Base-by-base conservation (phyloP, 64 coral and sea anemone species). In the Stylophora pistillata region DNA sequence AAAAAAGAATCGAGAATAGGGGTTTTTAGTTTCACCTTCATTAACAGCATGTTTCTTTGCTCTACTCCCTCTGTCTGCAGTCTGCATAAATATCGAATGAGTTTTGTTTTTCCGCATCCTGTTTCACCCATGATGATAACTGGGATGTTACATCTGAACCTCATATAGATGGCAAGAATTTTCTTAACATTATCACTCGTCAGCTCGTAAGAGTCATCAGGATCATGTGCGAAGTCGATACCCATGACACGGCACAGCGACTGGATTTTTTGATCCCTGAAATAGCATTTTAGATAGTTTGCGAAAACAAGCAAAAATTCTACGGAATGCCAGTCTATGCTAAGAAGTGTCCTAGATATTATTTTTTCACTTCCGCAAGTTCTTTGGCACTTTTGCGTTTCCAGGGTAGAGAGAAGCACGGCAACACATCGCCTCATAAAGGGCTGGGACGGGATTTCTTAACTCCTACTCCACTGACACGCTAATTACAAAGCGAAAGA, bases 121-220 rank as follows among this genome's bases (percentile, higher is more conserved):
- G 93, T 94, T 75, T 94, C 93, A 37, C 93, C 93, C 93, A 94
- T 94, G 30, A 94, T 80, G 15, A 94, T 76, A 14, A 94, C 93
- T n/a, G 93, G 93, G 17, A 94, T 94, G 28, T 82, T 81, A 65
- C 93, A 94, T 86, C 93, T 91, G 89, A 91, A 91, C 47, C 89
- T 47, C 89, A 91, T 91, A 30, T 91, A 55, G 27, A 91, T 91
- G 9, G 89, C 89, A 18, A 91, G 58, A 30, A 91, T 91, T 26
- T 91, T 91, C 56, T 85, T 91, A 30, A 65, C 57, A 76, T 91
- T 91, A 72, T 91, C 89, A 21, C 55, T 34, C 5, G 89, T 91
- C 33, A 91, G 71, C 71, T 85, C 89, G 26, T 91, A 91, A 7
- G 53, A 53, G 15, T 71, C 11, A 68, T 91, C 89, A 16, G 89